phyloP scores from a whole-genome alignment of 2,888 invertebrate species.

The Lithophane socia region DNA sequence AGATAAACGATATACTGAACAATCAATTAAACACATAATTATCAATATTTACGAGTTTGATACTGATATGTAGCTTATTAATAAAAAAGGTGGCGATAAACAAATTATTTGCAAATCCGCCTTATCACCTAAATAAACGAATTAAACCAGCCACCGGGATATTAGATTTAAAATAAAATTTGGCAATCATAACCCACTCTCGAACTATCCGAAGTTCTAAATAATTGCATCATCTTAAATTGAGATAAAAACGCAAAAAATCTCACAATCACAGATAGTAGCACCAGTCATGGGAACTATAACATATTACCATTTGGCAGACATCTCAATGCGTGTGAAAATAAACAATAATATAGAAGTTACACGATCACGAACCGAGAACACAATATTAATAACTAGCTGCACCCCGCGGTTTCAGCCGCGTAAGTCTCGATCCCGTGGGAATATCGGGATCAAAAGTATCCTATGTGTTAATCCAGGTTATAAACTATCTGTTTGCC shows the following conservation, averaged over 20 bases:
- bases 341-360: conserved; percentile 19
- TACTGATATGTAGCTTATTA: conserved; percentile 25
- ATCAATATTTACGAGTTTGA: conserved; percentile 27
- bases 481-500: too few species aligned
- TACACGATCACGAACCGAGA: conserved; percentile 2
- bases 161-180: conserved; percentile 12
- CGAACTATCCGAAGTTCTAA: conserved; percentile 14
- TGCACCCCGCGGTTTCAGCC: too few species aligned
- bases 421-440: too few species aligned
- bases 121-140: neutral
- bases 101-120: neutral
- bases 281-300: conserved; percentile 24
- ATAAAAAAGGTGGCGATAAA: conserved; percentile 11
- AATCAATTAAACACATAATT: conserved; percentile 49
- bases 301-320: conserved; percentile 41
- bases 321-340: conserved; percentile 19
- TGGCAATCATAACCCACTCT: conserved; percentile 13
- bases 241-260: conserved; percentile 32
- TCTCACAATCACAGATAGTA: conserved; percentile 38
- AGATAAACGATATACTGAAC: conserved; percentile 54
- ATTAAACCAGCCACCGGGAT: neutral
- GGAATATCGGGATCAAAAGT: too few species aligned
- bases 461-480: too few species aligned
- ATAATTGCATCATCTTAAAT: conserved; percentile 47
- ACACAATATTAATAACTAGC: neutral